A percentile compares a stretch with the other conserved stretches of the same genome.
phyloP scores from a whole-genome alignment of 1,140 invertebrate species.

The Zaprionus kolodkinae region DNA sequence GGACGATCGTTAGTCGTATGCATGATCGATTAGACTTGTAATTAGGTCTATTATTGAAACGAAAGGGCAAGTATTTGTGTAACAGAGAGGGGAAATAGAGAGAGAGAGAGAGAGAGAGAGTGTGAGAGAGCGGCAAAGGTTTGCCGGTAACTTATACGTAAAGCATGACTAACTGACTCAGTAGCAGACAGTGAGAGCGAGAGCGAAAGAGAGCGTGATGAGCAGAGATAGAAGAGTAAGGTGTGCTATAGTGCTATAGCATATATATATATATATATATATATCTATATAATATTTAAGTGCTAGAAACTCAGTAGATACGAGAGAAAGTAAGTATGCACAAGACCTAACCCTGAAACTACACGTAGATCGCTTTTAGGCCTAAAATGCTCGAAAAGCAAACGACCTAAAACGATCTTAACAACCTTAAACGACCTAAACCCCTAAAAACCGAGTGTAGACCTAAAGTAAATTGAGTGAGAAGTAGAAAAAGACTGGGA shows the following conservation, averaged over 20 bases:
- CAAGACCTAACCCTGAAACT: no score
- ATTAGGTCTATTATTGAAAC: constrained; percentile 25
- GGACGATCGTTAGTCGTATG: constrained; percentile 11
- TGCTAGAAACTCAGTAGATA: no score
- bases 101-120: not conserved
- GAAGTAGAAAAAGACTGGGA: not conserved
- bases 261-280: no score
- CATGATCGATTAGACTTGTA: constrained; percentile 35
- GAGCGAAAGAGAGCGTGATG: not conserved
- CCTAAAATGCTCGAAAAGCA: no score
- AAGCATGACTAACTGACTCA: not conserved
- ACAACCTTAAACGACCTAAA: no score
- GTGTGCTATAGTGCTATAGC: no score
- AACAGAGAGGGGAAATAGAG: not conserved
- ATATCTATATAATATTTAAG: not conserved
- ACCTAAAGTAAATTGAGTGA: not conserved
- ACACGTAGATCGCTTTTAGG: no score
- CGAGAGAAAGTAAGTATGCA: no score
- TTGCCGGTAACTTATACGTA: not conserved
- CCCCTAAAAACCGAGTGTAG: not conserved
- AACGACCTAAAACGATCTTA: not conserved
- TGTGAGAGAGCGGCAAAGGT: no score
- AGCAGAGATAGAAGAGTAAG: not conserved
- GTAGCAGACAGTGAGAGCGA: not conserved
- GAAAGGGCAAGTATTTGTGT: not conserved